Percentiles rank a stretch among this genome's conserved stretches.
phyloP scores from a whole-genome alignment of 2,888 invertebrate species.

The Lasiommata megera region DNA sequence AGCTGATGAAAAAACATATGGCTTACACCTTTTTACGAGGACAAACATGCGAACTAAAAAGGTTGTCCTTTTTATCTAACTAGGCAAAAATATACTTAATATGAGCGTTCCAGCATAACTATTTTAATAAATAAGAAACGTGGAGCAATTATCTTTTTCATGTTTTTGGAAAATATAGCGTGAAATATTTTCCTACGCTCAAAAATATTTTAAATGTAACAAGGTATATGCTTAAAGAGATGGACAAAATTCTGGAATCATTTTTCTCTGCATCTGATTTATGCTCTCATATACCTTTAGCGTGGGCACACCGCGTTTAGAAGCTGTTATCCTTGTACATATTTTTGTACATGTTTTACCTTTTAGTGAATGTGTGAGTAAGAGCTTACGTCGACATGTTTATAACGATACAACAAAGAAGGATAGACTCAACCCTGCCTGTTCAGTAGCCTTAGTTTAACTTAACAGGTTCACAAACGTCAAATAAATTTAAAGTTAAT shows the following conservation, averaged over 20 bases:
- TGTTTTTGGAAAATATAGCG: not conserved
- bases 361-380: not conserved
- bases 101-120: too few species aligned
- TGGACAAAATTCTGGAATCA: not conserved
- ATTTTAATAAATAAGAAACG: too few species aligned
- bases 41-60: too few species aligned
- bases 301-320: not conserved
- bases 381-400: not conserved
- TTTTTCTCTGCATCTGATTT: constrained; percentile 8
- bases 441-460: too few species aligned
- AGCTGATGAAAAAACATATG: too few species aligned
- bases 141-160: too few species aligned
- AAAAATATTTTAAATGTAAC: constrained; percentile 1
- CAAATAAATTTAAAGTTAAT: too few species aligned
- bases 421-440: too few species aligned
- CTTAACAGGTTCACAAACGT: too few species aligned
- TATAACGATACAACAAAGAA: not conserved
- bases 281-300: constrained; percentile 5
- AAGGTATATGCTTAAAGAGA: constrained; percentile 1
- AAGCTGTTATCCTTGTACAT: constrained; percentile 7
- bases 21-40: too few species aligned
- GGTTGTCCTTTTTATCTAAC: too few species aligned
- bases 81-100: too few species aligned
- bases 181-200: not conserved
- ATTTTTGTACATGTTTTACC: constrained; percentile 7